Percentiles rank a stretch among this genome's conserved stretches.
Evolutionary conservation across 2,888 invertebrate species (phyloP).

Genomic region (Nebria salina): DNA sequence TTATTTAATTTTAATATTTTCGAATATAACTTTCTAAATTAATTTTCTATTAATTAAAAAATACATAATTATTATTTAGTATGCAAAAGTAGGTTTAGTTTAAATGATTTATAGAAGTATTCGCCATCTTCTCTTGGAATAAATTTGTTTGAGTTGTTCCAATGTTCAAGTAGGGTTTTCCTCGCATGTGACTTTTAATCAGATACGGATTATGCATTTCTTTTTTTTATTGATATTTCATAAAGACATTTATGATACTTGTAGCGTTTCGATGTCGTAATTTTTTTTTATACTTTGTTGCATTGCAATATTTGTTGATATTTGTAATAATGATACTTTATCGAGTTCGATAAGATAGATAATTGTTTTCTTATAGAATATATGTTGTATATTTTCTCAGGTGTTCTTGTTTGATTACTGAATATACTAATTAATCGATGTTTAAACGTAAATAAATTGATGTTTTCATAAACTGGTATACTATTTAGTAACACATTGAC

Average conservation of each 20-base stretch:
- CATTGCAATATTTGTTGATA: neutral
- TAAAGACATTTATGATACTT: too few relatives aligned
- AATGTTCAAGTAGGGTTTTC: neutral
- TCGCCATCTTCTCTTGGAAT: neutral
- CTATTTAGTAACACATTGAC: neutral
- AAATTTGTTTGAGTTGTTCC: neutral
- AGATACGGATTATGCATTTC: neutral
- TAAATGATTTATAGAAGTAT: neutral
- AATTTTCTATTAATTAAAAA: too few relatives aligned
- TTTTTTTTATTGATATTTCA: neutral
- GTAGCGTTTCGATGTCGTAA: neutral
- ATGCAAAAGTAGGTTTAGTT: neutral
- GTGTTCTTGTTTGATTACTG: slow-evolving; percentile 33
- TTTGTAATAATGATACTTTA: neutral
- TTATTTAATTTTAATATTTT: too few relatives aligned
- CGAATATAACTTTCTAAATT: too few relatives aligned
- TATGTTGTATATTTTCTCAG: slow-evolving; percentile 24
- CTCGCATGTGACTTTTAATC: neutral
- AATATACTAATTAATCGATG: slow-evolving; percentile 30
- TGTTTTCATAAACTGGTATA: neutral
- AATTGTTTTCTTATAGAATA: neutral
- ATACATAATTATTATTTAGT: too few relatives aligned
- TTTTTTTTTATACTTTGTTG: neutral
- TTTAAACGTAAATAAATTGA: slow-evolving; percentile 15
- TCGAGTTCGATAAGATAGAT: neutral